Evolutionary conservation across 2,797 vertebrate genomes (phyloP), one percentile per base, ranked within the genome.

Genomic region (Rhyacichthys aspro): DNA sequence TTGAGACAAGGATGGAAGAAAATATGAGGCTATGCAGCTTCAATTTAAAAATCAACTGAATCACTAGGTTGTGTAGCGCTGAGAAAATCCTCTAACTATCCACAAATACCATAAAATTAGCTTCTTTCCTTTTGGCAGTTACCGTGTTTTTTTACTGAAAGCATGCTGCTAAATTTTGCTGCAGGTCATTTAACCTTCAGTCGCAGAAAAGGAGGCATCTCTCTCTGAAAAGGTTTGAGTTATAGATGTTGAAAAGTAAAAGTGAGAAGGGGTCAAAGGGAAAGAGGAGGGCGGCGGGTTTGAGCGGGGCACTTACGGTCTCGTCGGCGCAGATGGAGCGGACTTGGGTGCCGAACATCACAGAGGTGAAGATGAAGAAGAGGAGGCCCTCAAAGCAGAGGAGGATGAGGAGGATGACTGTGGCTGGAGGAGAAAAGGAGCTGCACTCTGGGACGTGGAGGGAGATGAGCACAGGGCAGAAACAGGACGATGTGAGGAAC

Each of bases 281-380:
- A 18, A 8, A 56, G 28, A 39, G 50, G 44, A 49, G 28, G 47
- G 19, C 1, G 43, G 18, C 11, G 18, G 46, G 59, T 56, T 59
- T 78, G 7, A 64, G 49, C 36, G 63, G 43, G 59, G 77, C 47
- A 92, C 96, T 93, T 91, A 99, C 98, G 81, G 98, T 99, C 92
- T 99, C 97, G 55, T 99, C 97, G 5, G 96, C 96, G 93, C 97
- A 99, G 93, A 99, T 99, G 84, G 98, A 99, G 92, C 98, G 96
- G 87, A 99, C 94, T 88, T 99, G 98, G 63, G 98, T 98, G 74
- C 98, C 98, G 78, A 98, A 99, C 98, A 99, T 99, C 86, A 99
- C 96, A 11, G 95, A 96, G 28, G 98, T 99, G 91, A 99, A 99
- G 79, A 99, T 98, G 88, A 99, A 96, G 87, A 99, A 99, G 8